Evolutionary conservation across 2,888 invertebrate species (phyloP), one percentile per base, ranked within the genome.

Genomic region (Spodoptera exigua): DNA sequence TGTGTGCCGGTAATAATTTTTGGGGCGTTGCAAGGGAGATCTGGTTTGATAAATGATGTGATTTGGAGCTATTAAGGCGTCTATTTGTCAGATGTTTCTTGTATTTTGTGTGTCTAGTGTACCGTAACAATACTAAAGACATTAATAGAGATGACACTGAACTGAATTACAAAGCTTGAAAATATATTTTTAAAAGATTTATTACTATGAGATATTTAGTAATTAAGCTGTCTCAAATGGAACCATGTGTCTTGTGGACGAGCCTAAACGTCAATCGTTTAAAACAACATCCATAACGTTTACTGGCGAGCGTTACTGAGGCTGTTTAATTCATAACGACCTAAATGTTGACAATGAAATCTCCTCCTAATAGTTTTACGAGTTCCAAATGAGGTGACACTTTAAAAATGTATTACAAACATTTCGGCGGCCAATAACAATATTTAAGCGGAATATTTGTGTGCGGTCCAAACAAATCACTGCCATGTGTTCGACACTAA

Each of bases 401-500:
- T 81, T 88, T 87, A 84, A 77, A 81, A 83, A 83, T 81, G 74
- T 76, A 83, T 83, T 84, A 92, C 90, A 91, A 90, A 91, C 85
- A 78, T 82, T 82, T 93, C 91, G 84, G 78, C 93, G 86, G 83
- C 82, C 80, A 87, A 90, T 92, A 90, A 89, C 85, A 85, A 87
- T 90, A 88, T 88, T 78, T 77, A 81, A 78, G 80, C 68, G 76
- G 67, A 52, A 57, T 75, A 75, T 77, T 55, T 85, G 86, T 87
- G 92, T 90, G 92, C 88, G 92, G 89, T 88, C 90, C 79, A 69
- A 76, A 87, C 88, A 89, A 90, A 90, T 89, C 87, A 87, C 85
- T 81, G 84, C 88, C 91, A 91, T 86, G 83, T 92, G 92, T 87
- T 87, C 64, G 80, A 81, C 86, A 83, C 79, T 83, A 82, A 82